Conservation (phyloP, 1,140 invertebrate species). For the Atta cephalotes region DNA sequence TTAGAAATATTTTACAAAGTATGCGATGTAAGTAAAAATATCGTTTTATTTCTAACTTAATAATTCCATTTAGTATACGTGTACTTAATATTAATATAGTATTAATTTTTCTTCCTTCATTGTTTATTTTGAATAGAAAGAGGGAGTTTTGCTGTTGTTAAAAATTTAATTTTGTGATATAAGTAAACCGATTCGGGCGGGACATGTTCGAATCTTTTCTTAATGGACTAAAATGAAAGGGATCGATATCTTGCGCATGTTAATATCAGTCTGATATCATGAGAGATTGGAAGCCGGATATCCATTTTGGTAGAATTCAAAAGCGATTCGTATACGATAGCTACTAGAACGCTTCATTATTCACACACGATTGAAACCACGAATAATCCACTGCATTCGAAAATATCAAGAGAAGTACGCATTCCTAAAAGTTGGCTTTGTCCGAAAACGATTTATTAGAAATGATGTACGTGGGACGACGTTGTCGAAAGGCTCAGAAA, state of each 20-base stretch:
- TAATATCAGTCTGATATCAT: conserved; percentile 38
- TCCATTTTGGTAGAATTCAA: conserved; percentile 49
- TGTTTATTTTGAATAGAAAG: not conserved
- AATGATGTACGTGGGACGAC: conserved; percentile 7
- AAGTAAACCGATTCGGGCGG: not conserved
- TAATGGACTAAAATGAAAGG: conserved; percentile 25
- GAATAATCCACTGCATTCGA: conserved; percentile 37
- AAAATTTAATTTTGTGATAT: conserved; percentile 12
- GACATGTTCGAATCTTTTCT: not conserved
- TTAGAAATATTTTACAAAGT: not conserved
- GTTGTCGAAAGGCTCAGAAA: conserved; percentile 48
- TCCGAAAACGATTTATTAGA: conserved; percentile 47
- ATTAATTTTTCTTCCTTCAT: not conserved
- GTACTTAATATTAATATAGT: not conserved
- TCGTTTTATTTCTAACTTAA: not conserved
- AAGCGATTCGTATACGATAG: conserved; percentile 23
- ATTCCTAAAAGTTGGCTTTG: not conserved
- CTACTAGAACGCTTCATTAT: conserved; percentile 36
- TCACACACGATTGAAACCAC: conserved; percentile 4
- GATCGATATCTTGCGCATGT: conserved; percentile 43
- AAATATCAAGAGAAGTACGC: conserved; percentile 14
- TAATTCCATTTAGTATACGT: not conserved
- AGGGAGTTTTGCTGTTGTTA: not conserved
- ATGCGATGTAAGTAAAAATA: not conserved
- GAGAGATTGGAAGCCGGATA: conserved; percentile 44